These are phyloP conservation scores for Hiodon alosoides DNA, from an alignment of 2,113 vertebrate species.

Conservation along the genomic window DNA sequence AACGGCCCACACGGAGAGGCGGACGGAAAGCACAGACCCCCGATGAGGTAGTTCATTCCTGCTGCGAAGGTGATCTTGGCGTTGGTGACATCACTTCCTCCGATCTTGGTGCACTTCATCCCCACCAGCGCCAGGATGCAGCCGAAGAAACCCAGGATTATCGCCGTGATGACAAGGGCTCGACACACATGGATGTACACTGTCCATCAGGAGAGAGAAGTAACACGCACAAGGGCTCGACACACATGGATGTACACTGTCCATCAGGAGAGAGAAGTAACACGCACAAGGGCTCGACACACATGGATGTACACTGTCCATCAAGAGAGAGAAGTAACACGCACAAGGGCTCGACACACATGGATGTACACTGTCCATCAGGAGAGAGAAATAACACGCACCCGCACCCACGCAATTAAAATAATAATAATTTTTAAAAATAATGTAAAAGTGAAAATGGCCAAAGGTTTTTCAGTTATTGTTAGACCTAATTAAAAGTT, in stretches of 20 bases:
- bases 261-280: slow-evolving; percentile 2
- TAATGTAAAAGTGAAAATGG: too few relatives aligned
- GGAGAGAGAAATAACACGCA: not conserved
- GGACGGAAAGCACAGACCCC: slow-evolving; percentile 64
- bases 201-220: slow-evolving; percentile 40
- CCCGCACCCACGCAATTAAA: not conserved
- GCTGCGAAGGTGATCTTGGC: slow-evolving; percentile 84
- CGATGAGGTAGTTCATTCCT: slow-evolving; percentile 76
- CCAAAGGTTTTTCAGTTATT: too few relatives aligned
- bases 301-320: slow-evolving; percentile 67
- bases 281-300: not conserved
- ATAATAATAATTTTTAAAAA: too few relatives aligned
- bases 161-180: slow-evolving; percentile 78
- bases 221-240: not conserved
- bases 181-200: slow-evolving; percentile 84
- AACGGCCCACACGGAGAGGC: not conserved
- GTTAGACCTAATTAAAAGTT: too few relatives aligned
- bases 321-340: not conserved
- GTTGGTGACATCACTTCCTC: slow-evolving; percentile 82
- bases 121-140: slow-evolving; percentile 81
- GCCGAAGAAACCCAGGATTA: slow-evolving; percentile 87
- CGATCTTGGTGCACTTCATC: slow-evolving; percentile 96
- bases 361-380: slow-evolving; percentile 68
- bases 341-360: slow-evolving; percentile 68
- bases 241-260: slow-evolving; percentile 67